Conservation (phyloP, 2,797 vertebrate genomes). For the Fringilla coelebs region DNA sequence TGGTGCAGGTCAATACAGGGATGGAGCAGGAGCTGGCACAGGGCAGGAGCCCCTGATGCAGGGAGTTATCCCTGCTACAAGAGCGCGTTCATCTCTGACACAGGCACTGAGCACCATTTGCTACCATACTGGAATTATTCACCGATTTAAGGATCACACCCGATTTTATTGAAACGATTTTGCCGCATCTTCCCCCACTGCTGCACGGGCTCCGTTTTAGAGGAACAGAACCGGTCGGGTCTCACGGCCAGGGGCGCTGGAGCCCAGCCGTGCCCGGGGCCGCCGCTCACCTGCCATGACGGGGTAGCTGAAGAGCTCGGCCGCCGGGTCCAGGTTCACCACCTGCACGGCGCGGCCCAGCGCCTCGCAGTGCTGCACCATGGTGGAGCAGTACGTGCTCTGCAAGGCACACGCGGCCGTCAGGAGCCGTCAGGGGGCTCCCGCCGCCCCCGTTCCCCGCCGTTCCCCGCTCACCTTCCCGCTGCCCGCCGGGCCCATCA, state of each 20-base stretch:
- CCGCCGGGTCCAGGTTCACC: conserved; percentile 94
- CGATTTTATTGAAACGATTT: neutral
- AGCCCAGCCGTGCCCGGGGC: neutral
- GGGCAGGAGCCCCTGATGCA: neutral
- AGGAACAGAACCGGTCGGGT: fast-evolving
- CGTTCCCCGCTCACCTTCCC: conserved; percentile 83
- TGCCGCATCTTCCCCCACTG: neutral
- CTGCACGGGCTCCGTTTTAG: neutral
- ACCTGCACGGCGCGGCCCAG: conserved; percentile 91
- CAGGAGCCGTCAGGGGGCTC: neutral
- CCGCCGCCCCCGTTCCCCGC: neutral
- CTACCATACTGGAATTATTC: neutral
- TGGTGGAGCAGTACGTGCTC: conserved; percentile 96
- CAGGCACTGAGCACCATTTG: fast-evolving
- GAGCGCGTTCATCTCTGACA: neutral
- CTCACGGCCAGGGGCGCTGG: too few species aligned
- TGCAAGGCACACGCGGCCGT: conserved; percentile 57
- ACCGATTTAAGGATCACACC: fast-evolving
- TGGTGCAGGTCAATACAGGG: neutral
- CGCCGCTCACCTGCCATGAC: conserved; percentile 88
- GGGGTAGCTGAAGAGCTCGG: conserved; percentile 89
- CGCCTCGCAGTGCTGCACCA: conserved; percentile 87
- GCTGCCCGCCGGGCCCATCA: conserved; percentile 96
- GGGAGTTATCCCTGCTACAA: fast-evolving
- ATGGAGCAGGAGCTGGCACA: neutral